These are phyloP conservation scores for Cyanoramphus novaezelandiae DNA, from an alignment of 2,113 vertebrate genomes.

Conservation along the genomic window DNA sequence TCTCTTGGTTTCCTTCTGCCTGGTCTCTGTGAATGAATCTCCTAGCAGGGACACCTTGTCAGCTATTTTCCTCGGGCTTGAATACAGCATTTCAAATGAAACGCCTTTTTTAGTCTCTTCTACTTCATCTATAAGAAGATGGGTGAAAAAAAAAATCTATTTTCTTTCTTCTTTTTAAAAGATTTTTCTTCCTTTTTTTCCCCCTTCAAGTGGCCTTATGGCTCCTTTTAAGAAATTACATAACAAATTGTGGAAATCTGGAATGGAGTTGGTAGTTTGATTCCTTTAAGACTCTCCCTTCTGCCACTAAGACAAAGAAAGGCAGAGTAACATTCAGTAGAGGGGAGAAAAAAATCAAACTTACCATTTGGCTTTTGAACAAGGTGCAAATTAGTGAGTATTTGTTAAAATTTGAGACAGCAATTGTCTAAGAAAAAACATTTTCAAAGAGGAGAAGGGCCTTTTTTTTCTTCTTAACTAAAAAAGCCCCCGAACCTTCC, in stretches of 20 bases:
- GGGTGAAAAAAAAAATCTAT: conserved; percentile 12
- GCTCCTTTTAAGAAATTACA: conserved; percentile 60
- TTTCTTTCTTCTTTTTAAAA: conserved; percentile 57
- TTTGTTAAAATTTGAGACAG: conserved; percentile 64
- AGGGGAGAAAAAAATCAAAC: conserved; percentile 7
- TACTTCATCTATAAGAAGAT: conserved; percentile 43
- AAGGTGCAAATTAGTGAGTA: conserved; percentile 67
- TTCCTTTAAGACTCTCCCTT: conserved; percentile 50
- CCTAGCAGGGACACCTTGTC: conserved; percentile 38
- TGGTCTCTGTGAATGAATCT: conserved; percentile 14
- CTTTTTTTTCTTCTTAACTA: conserved; percentile 49
- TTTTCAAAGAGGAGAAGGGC: conserved; percentile 50
- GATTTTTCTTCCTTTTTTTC: background rate
- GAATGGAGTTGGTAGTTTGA: conserved; percentile 29
- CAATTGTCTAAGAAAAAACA: conserved; percentile 63
- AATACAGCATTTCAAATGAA: conserved; percentile 59
- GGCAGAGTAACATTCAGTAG: conserved; percentile 6
- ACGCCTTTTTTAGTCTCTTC: conserved; percentile 43
- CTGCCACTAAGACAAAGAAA: conserved; percentile 61
- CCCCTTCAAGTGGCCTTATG: conserved; percentile 7
- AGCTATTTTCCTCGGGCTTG: background rate
- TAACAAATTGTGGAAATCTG: conserved; percentile 52
- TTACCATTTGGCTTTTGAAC: conserved; percentile 59
- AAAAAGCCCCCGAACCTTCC: conserved; percentile 41
- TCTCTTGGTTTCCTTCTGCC: conserved; percentile 7